Base-by-base conservation (phyloP, 2,797 vertebrate species). In the Pantherophis vulpinus region DNA sequence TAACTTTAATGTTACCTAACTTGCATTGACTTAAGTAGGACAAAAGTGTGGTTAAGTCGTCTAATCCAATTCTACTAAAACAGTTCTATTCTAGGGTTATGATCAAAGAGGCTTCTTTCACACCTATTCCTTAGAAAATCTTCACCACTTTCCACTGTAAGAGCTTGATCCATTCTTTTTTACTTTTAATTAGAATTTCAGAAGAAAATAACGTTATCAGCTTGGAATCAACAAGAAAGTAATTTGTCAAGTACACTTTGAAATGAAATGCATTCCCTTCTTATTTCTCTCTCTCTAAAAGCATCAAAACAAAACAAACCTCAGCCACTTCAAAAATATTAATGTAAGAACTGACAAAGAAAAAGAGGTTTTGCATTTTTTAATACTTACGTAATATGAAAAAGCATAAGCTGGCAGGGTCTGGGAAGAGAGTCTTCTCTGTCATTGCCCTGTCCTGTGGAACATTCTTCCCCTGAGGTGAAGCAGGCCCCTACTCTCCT, bases 101-200 rank as follows among this genome's bases (percentile, higher is more conserved):
- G 27, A 90, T 90, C 42, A 29, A 90, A 42, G 60, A 54, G 6
- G 55, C 60, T 91, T 54, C 56, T 61, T 54, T 60, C 70, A 42
- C 25, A 51, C 55, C 27, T 61, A n/a, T 32, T 86, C 25, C 58
- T 61, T n/a, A 51, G 37, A 60, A 51, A 91, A 25, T 37, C 37
- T 14, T 42, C 56, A 2, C 14, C 10, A 14, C 37, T 18, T n/a
- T n/a, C 79, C 79, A 51, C 10, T 51, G n/a, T 51, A 47, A 61
- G 32, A 61, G 86, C 16, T n/a, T 51, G 42, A 91, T 86, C 42
- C 60, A 59, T 10, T 61, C 66, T 42, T 29, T 91, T 29, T 60
- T 58, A 47, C 56, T 86, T 60, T 61, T 86, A 60, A 86, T 86
- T 91, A 91, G 37, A 86, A n/a, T 91, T 54, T 91, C 42, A 79